A percentile compares a stretch with the other conserved stretches of the same genome.
phyloP scores from a whole-genome alignment of 2,888 invertebrate genomes.

The Bugula neritina region DNA sequence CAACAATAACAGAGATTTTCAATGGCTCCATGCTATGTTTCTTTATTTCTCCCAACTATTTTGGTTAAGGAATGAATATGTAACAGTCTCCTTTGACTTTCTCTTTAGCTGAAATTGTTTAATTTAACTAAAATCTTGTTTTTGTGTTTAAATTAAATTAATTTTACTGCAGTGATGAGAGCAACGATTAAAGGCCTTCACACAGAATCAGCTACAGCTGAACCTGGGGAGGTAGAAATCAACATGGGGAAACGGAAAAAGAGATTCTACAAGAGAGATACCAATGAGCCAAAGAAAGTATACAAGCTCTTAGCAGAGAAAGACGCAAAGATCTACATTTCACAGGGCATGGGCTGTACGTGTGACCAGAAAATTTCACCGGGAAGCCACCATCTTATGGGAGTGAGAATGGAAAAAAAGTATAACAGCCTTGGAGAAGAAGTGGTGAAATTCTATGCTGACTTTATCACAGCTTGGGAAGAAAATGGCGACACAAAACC shows the following conservation, averaged over 20 bases:
- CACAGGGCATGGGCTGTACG: slow-evolving; percentile 1
- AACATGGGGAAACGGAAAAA: slow-evolving; percentile 22
- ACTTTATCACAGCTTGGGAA: slow-evolving; percentile 23
- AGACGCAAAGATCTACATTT: slow-evolving; percentile 17
- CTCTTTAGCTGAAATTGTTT: too few relatives aligned
- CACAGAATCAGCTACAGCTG: not conserved
- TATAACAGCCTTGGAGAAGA: not conserved
- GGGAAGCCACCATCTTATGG: slow-evolving; percentile 8
- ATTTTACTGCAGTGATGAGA: slow-evolving; percentile 9
- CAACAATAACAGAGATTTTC: too few relatives aligned
- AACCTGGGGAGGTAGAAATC: slow-evolving; percentile 11
- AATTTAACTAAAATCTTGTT: too few relatives aligned
- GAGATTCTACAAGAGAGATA: slow-evolving; percentile 9
- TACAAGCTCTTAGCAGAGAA: slow-evolving; percentile 14
- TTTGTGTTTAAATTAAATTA: too few relatives aligned
- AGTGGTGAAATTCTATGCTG: slow-evolving; percentile 15
- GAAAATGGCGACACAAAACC: not conserved
- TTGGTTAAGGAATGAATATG: too few relatives aligned
- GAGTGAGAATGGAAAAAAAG: not conserved
- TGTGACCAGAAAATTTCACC: not conserved
- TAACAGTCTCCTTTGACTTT: too few relatives aligned
- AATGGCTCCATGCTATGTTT: too few relatives aligned
- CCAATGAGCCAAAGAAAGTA: not conserved
- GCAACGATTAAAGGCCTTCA: slow-evolving; percentile 13
- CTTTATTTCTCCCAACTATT: too few relatives aligned